Evolutionary conservation across 1,140 invertebrate species (phyloP).

Genomic region (Elysia chlorotica): DNA sequence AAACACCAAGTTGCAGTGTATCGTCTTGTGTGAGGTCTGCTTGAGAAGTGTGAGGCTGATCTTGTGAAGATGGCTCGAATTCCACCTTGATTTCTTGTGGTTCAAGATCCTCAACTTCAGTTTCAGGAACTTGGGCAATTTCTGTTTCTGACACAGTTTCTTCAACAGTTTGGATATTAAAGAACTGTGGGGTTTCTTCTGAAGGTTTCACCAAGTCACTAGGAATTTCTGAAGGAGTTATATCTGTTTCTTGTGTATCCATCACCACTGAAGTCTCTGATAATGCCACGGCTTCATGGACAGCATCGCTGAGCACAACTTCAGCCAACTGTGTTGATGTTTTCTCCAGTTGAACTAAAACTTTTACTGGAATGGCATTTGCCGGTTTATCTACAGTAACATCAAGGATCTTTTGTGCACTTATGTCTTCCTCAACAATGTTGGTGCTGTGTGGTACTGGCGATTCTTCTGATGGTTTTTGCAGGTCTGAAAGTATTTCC

Average conservation of each 20-base stretch:
- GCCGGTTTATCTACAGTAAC: constrained; percentile 19
- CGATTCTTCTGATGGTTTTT: constrained; percentile 24
- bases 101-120: constrained; percentile 16
- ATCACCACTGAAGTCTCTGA: constrained; percentile 30
- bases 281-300: constrained; percentile 26
- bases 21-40: constrained; percentile 20
- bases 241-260: constrained; percentile 25
- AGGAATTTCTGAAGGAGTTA: constrained; percentile 26
- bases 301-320: constrained; percentile 28
- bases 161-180: constrained; percentile 27
- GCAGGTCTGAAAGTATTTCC: constrained; percentile 28
- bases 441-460: constrained; percentile 30
- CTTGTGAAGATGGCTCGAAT: constrained; percentile 7
- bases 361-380: constrained; percentile 25
- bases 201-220: constrained; percentile 28
- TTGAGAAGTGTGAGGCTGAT: constrained; percentile 22
- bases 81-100: constrained; percentile 25
- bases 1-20: constrained; percentile 23
- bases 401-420: constrained; percentile 14
- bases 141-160: constrained; percentile 34
- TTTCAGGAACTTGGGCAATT: constrained; percentile 29
- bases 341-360: constrained; percentile 31
- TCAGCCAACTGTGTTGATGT: constrained; percentile 26
- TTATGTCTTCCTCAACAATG: constrained; percentile 21
- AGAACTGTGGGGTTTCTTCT: constrained; percentile 30